Evolutionary conservation across 2,888 invertebrate species (phyloP).

Genomic region (Lepidocyrtoides sp.): DNA sequence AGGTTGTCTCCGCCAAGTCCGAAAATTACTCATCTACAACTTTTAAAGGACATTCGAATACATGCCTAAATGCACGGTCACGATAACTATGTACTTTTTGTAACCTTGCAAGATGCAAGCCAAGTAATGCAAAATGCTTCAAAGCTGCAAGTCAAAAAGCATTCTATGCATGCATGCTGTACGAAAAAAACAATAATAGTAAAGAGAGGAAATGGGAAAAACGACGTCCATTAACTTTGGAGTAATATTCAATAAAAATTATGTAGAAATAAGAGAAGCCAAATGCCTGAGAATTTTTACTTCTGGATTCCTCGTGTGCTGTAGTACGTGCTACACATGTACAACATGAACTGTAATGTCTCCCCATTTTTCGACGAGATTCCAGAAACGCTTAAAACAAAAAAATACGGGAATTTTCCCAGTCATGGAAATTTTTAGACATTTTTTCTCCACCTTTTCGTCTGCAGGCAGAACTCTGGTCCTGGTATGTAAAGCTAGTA

Average conservation of each 20-base stretch:
- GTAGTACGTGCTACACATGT: too few species aligned
- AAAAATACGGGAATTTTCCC: constrained; percentile 37
- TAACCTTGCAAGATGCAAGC: too few species aligned
- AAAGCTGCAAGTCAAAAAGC: too few species aligned
- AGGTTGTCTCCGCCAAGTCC: too few species aligned
- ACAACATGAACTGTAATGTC: not conserved
- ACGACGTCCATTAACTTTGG: constrained; percentile 50
- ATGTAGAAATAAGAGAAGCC: constrained; percentile 43
- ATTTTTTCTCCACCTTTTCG: not conserved
- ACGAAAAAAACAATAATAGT: not conserved
- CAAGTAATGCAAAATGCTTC: too few species aligned
- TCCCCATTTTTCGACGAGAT: not conserved
- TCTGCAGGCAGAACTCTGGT: constrained; percentile 4
- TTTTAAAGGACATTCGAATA: too few species aligned
- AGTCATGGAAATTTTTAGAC: constrained; percentile 49
- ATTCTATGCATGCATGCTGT: not conserved
- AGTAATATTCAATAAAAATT: constrained; percentile 71
- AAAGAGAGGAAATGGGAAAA: not conserved
- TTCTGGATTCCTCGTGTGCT: not conserved
- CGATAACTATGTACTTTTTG: too few species aligned
- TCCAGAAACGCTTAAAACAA: constrained; percentile 50
- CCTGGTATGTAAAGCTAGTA: not conserved
- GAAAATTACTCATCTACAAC: too few species aligned
- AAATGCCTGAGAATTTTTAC: not conserved
- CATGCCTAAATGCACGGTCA: too few species aligned